These are phyloP conservation scores for Nymphalis urticae DNA, from an alignment of 2,888 invertebrate species.

Conservation along the genomic window DNA sequence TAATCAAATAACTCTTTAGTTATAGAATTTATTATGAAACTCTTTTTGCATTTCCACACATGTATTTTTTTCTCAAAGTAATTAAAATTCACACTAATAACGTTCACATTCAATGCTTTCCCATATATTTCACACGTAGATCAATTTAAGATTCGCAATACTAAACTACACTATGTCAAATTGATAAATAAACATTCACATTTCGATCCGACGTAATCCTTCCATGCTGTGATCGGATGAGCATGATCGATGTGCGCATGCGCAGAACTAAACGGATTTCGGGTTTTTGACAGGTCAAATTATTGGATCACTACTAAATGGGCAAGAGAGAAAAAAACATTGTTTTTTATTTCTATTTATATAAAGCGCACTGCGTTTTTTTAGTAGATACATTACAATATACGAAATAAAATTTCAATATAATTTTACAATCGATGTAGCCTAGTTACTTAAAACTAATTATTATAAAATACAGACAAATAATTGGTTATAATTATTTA, in stretches of 20 bases:
- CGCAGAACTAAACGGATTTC: slow-evolving; percentile 54
- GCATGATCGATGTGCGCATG: slow-evolving; percentile 58
- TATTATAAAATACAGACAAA: too few species aligned
- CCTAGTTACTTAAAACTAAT: too few species aligned
- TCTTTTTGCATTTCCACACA: not conserved
- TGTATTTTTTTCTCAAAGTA: not conserved
- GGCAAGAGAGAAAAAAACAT: slow-evolving; percentile 1
- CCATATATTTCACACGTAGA: slow-evolving; percentile 69
- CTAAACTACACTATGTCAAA: slow-evolving; percentile 61
- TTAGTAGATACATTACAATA: too few species aligned
- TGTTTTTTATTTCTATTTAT: too few species aligned
- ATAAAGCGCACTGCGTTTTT: too few species aligned
- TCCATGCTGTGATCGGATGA: slow-evolving; percentile 58
- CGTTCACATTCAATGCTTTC: slow-evolving; percentile 44
- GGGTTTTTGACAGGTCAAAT: slow-evolving; percentile 31
- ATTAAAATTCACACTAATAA: not conserved
- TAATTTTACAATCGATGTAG: too few species aligned
- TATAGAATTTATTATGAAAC: not conserved
- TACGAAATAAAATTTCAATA: too few species aligned
- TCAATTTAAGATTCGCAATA: slow-evolving; percentile 70
- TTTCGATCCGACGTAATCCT: slow-evolving; percentile 54
- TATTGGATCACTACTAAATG: slow-evolving; percentile 14
- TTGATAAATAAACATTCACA: slow-evolving; percentile 66
- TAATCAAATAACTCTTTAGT: too few species aligned
- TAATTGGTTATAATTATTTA: too few species aligned